phyloP scores from a whole-genome alignment of 37 sponge, comb jelly and placozoan genomes.

The Ephydatia muelleri region DNA sequence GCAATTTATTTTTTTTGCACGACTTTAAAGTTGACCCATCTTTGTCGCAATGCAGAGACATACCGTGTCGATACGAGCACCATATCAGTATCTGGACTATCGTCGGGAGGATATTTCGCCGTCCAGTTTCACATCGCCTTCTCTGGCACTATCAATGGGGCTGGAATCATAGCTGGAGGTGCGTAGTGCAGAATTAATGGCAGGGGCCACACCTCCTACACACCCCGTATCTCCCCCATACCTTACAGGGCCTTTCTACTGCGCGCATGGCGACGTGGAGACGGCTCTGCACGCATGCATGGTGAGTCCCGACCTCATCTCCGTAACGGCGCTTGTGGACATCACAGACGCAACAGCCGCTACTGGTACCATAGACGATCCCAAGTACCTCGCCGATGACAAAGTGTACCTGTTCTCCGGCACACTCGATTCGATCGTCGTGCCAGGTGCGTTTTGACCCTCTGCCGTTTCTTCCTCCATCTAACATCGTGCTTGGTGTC shows the following conservation, averaged over 20 bases:
- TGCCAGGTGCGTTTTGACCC: constrained; percentile 45
- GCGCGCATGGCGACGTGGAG: constrained; percentile 54
- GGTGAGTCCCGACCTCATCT: constrained; percentile 43
- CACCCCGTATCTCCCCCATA: too few relatives aligned
- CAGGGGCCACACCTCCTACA: not conserved
- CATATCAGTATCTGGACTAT: constrained; percentile 81
- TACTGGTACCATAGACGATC: constrained; percentile 48
- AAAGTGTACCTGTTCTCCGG: constrained; percentile 75
- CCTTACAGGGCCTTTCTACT: constrained; percentile 68
- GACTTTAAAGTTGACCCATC: not conserved
- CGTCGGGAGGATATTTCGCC: constrained; percentile 81
- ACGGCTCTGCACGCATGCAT: constrained; percentile 61
- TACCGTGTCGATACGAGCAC: constrained; percentile 50
- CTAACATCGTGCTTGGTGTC: not conserved
- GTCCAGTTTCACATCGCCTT: constrained; percentile 88
- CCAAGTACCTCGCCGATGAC: constrained; percentile 35
- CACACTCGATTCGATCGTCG: constrained; percentile 57
- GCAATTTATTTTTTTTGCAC: not conserved
- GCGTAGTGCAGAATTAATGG: constrained; percentile 25
- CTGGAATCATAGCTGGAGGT: constrained; percentile 83
- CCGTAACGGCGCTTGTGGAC: constrained; percentile 51
- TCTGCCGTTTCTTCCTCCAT: not conserved
- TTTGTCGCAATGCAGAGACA: constrained; percentile 5
- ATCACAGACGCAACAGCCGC: constrained; percentile 54
- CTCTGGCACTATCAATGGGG: constrained; percentile 69